Evolutionary conservation across 2,888 invertebrate genomes (phyloP).

Genomic region (Scaptomyza polygonia): DNA sequence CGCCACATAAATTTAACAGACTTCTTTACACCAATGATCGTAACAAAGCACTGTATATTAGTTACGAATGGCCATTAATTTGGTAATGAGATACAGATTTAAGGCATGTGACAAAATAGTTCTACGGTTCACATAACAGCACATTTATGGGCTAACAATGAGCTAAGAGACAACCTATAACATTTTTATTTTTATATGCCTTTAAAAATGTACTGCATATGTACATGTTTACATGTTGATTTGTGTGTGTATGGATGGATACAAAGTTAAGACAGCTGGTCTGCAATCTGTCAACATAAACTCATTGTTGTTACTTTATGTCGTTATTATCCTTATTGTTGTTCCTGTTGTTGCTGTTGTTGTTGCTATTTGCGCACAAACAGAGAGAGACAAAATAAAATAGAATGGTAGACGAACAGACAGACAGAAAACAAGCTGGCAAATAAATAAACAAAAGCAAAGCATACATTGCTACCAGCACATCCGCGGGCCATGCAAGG

Average conservation of each 20-base stretch:
- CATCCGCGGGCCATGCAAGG: constrained; percentile 57
- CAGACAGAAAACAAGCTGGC: constrained; percentile 43
- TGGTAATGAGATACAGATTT: not conserved
- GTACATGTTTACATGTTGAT: not conserved
- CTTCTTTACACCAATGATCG: not conserved
- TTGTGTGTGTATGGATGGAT: constrained; percentile 5
- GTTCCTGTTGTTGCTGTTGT: constrained; percentile 47
- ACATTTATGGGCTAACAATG: constrained; percentile 9
- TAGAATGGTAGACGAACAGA: constrained; percentile 28
- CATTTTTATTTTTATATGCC: constrained; percentile 11
- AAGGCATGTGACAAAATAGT: not conserved
- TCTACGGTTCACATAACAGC: not conserved
- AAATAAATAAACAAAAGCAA: constrained; percentile 74
- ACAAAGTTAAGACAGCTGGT: constrained; percentile 45
- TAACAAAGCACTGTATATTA: not conserved
- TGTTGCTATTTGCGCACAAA: constrained; percentile 51
- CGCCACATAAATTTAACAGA: no score
- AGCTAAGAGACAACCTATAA: constrained; percentile 6
- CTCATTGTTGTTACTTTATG: constrained; percentile 65
- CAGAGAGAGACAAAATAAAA: constrained; percentile 52
- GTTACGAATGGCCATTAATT: not conserved
- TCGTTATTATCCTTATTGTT: constrained; percentile 57
- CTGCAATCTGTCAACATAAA: constrained; percentile 74
- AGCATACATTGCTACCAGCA: constrained; percentile 72
- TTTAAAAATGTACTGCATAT: constrained; percentile 5